Evolutionary conservation across 2,113 vertebrate genomes (phyloP), one percentile per base, ranked within the genome.

Genomic region (Tachysurus vachellii): DNA sequence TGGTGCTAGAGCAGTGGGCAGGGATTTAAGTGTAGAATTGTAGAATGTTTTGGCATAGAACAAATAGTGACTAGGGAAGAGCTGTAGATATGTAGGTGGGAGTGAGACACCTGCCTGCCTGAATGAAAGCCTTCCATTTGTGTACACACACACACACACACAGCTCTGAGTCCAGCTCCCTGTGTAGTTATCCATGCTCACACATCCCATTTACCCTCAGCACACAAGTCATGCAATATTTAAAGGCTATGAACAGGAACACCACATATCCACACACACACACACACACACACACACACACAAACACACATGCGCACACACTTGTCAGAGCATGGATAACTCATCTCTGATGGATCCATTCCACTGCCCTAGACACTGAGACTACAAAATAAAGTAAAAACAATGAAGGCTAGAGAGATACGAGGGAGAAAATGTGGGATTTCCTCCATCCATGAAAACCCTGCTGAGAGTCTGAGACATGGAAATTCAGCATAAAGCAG

Each of bases 151-250:
- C 79, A 81, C 79, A 81, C 79, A 81, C 79, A 80, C 73, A 76
- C 44, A 68, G 84, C 89, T 86, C 19, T 75, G 76, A 28, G 16
- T 56, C n/a, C n/a, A 80, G 36, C 26, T 76, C 73, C 59, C 56
- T 57, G 23, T 75, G 70, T 62, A 85, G 57, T 79, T 64, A 79
- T 62, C 84, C 84, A 64, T 85, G 84, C 73, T 85, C 84, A 85
- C 57, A 79, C 73, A 76, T 79, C 56, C 84, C 44, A 64, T 64
- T 85, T 79, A 64, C 73, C 44, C 73, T 85, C 73, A 85, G 84
- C 84, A 85, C 70, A 77, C 71, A 85, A 70, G 19, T 54, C 64
- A 70, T 83, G n/a, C 47, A 83, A 70, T 83, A 83, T 83, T 83
- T 61, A 83, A 12, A 28, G 42, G 44, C 44, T 83, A 83, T 70